Evolutionary conservation across 2,113 vertebrate species (phyloP).

Genomic region (Marcusenius ussheri): DNA sequence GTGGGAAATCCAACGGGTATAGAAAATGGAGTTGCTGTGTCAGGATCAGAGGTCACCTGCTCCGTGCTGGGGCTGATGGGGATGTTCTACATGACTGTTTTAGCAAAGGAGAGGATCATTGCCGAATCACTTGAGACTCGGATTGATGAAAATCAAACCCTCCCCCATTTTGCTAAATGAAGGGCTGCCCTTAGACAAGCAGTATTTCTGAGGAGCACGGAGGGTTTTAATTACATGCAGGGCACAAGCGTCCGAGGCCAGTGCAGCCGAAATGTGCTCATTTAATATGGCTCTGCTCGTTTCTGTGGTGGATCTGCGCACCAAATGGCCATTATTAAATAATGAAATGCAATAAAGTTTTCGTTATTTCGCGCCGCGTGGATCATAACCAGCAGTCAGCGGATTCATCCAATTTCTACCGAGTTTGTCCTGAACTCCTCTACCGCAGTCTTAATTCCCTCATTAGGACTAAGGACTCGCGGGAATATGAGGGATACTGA

Average conservation of each 20-base stretch:
- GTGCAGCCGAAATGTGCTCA: not conserved
- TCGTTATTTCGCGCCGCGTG: not conserved
- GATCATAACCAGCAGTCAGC: not conserved
- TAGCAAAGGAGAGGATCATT: slow-evolving; percentile 2
- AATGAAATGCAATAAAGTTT: not conserved
- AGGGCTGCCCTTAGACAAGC: not conserved
- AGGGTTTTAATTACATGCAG: not conserved
- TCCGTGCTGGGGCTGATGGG: not conserved
- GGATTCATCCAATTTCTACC: not conserved
- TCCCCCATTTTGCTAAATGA: not conserved
- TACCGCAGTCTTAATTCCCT: not conserved
- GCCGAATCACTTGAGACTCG: not conserved
- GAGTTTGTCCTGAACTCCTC: not conserved
- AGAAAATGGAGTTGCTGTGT: not conserved
- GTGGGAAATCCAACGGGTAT: not conserved
- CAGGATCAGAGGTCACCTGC: not conserved
- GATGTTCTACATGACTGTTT: not conserved
- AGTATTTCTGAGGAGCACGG: not conserved
- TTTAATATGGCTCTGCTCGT: not conserved
- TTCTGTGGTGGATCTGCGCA: not conserved
- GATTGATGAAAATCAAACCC: not conserved
- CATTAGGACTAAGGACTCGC: not conserved
- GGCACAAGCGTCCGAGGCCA: not conserved
- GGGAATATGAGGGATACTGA: not conserved
- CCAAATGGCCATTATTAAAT: not conserved